Evolutionary conservation across 2,888 invertebrate species (phyloP), one percentile per base, ranked within the genome.

Genomic region (Leptarthrus brevirostris): DNA sequence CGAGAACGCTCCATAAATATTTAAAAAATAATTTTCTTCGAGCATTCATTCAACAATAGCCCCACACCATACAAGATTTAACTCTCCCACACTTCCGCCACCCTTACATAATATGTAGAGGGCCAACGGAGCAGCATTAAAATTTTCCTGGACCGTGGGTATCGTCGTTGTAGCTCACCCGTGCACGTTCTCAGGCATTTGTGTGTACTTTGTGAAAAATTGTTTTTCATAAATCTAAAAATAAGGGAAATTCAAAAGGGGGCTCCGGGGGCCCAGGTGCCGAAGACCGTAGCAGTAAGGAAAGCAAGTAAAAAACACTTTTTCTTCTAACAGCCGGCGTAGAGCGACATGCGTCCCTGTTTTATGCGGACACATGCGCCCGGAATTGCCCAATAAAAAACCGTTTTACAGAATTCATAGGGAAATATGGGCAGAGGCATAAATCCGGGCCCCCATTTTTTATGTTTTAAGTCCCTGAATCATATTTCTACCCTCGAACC

Each of bases 151-250:
- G 52, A 30, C 49, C 69, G 2, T 44, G 64, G 69, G 69, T 26
- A 66, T 66, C 49, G 14, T 52, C 52, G 44, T 2, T n/a, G 52
- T 40, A 44, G 44, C 44, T 64, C 54, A 56, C 53, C 30, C 36
- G 12, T 74, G 6, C 34, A 53, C 54, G 20, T 58, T 52, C 30
- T 16, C 73, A 49, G n/a, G 20, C 73, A 58, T 58, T 75, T 77
- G 79, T 78, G 77, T 77, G 74, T 74, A 74, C 74, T 76, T 79
- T 79, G 79, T 78, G 80, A 83, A 82, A 83, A 82, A 82, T 80
- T 81, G 82, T 81, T 81, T 81, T 82, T 81, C 81, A 81, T 81
- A 81, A 81, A 82, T 81, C 82, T 82, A 80, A 82, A 82, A 81
- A 81, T 72, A 64, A 69, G 34, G 22, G 69, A 71, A 75, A 74